phyloP scores from a whole-genome alignment of 1,140 invertebrate species.

The Potamilus streckersoni region DNA sequence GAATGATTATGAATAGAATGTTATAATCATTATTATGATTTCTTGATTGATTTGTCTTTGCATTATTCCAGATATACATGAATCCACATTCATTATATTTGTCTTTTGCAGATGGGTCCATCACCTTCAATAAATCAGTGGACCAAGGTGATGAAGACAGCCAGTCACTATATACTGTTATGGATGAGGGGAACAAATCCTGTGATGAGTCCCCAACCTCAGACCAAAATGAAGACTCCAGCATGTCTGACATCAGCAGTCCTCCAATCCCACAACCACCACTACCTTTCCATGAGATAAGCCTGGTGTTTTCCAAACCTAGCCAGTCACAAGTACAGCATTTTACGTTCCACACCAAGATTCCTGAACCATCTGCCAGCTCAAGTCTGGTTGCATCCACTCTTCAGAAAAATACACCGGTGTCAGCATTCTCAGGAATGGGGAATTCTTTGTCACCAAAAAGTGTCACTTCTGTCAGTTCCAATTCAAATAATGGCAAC shows the following conservation, averaged over 20 bases:
- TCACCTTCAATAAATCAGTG: slow-evolving; percentile 91
- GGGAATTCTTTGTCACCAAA: slow-evolving; percentile 21
- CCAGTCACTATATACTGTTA: slow-evolving; percentile 84
- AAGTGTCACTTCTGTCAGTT: slow-evolving; percentile 26
- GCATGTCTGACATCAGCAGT: slow-evolving; percentile 58
- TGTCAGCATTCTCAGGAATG: slow-evolving; percentile 2
- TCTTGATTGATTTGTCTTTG: background rate
- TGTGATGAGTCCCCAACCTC: slow-evolving; percentile 72
- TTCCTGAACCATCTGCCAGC: background rate
- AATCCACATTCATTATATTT: background rate
- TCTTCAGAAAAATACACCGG: slow-evolving; percentile 6
- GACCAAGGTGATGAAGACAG: slow-evolving; percentile 82
- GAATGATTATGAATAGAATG: background rate
- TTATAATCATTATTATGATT: background rate
- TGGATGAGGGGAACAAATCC: slow-evolving; percentile 85
- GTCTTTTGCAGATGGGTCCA: slow-evolving; percentile 79
- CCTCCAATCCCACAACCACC: slow-evolving; percentile 46
- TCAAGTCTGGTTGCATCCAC: background rate
- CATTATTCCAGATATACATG: background rate
- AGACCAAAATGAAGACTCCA: slow-evolving; percentile 57
- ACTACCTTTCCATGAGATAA: slow-evolving; percentile 17
- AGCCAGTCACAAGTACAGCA: background rate
- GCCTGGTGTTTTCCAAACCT: slow-evolving; percentile 23
- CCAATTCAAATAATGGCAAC: slow-evolving; percentile 30
- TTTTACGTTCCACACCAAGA: slow-evolving; percentile 7